Evolutionary conservation across 2,888 invertebrate genomes (phyloP).

Genomic region (Mesoligia furuncula): DNA sequence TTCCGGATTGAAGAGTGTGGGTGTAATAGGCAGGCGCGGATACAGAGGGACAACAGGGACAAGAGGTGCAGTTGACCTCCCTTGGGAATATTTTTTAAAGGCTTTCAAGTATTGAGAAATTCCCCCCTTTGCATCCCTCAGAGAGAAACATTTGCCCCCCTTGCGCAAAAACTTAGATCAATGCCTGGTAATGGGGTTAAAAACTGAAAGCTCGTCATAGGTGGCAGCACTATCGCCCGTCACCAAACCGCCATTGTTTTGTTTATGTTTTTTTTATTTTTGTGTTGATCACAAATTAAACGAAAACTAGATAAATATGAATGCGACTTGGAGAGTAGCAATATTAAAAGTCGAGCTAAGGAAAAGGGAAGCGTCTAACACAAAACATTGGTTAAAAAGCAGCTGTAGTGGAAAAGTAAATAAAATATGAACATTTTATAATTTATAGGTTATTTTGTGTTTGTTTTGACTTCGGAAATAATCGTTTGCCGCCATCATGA

Average conservation of each 20-base stretch:
- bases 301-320: not conserved
- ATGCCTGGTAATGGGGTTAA: not conserved
- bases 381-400: no score
- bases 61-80: no score
- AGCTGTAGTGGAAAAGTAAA: not conserved
- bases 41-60: no score
- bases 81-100: no score
- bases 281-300: not conserved
- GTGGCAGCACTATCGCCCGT: not conserved
- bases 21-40: not conserved
- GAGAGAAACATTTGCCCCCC: no score
- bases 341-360: no score
- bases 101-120: no score
- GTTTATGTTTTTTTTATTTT: not conserved
- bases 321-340: not conserved
- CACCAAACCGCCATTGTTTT: not conserved
- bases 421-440: not conserved
- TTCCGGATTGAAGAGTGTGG: not conserved
- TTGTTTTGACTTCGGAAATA: no score
- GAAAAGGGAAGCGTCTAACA: not conserved
- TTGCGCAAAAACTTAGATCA: no score
- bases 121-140: no score
- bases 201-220: not conserved
- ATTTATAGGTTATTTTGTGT: not conserved
- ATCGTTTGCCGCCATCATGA: no score